Evolutionary conservation across 1,140 invertebrate genomes (phyloP), one percentile per base, ranked within the genome.

Genomic region (Cyclina sinensis): DNA sequence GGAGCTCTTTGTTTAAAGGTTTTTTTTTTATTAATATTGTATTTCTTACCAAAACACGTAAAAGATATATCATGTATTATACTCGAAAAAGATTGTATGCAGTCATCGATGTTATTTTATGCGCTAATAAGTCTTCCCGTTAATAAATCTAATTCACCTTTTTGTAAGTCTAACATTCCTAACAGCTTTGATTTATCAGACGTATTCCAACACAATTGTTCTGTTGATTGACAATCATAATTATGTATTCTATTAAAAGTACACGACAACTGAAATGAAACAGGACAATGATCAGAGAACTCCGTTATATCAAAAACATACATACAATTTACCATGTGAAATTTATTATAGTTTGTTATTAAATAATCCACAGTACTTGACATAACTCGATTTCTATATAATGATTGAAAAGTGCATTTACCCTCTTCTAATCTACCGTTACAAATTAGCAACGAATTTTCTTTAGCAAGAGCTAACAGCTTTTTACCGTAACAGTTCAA

Each of bases 241-340:
- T 11, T 12, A 24, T 57, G 43, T 46, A 9, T 16, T 7, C 7
- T 57, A 57, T 37, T 11, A 39, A 30, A 14, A 7, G 12, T 27
- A n/a, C 24, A 30, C 14, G 1, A 65, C 18, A 39, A 39, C 24
- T 18, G n/a, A 80, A 82, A 65, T 12, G 37, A 14, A 39, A 82
- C 2, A 9, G 54, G 57, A 57, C 80, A 82, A 82, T 82, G 54
- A 39, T 65, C 80, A 82, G 80, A 65, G n/a, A 57, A 82, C 65
- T 82, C 54, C 39, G 62, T 65, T 12, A 82, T 35, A 82, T 82
- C 80, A 43, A 82, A 46, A n/a, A 65, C 39, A 48, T 39, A 27
- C n/a, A 35, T 16, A 35, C 27, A 24, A 65, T 27, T 30, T 5
- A 65, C 24, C 62, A 7, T 32, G 1, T 59, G 4, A 82, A 39